Percentiles rank a stretch among this genome's conserved stretches.
phyloP scores from a whole-genome alignment of 2,797 vertebrate genomes.

The Apogon hyalosoma region DNA sequence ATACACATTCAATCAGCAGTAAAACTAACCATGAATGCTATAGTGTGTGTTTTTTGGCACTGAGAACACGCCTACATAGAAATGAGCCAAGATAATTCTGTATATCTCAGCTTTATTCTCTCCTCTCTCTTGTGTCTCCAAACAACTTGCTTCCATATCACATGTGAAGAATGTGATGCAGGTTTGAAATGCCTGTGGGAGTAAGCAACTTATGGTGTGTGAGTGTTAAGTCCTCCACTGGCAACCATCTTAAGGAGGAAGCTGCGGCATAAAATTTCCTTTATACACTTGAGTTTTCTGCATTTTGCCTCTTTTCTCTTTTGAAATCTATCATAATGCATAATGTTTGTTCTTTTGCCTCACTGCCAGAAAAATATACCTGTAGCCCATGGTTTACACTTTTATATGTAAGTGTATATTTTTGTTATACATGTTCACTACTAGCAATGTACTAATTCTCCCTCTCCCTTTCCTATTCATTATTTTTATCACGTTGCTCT shows the following conservation, averaged over 20 bases:
- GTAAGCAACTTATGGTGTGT: neutral
- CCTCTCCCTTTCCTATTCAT: neutral
- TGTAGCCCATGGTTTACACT: no score
- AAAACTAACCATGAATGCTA: slow-evolving; percentile 11
- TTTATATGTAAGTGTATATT: no score
- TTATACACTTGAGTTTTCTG: slow-evolving; percentile 1
- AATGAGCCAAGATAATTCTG: neutral
- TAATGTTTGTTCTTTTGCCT: neutral
- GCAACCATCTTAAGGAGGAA: slow-evolving; percentile 8
- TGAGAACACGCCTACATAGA: neutral
- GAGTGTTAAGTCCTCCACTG: slow-evolving; percentile 1
- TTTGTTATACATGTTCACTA: neutral
- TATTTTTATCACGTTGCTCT: neutral
- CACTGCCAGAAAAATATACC: no score
- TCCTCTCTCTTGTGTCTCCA: neutral
- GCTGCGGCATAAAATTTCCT: neutral
- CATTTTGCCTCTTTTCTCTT: slow-evolving; percentile 16
- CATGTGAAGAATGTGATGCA: neutral
- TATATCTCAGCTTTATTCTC: slow-evolving; percentile 4
- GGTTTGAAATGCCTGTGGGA: slow-evolving; percentile 1
- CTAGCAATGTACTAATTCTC: neutral
- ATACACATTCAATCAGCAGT: slow-evolving; percentile 10
- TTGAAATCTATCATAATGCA: neutral
- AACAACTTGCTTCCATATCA: neutral
- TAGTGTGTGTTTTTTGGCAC: slow-evolving; percentile 6